Base-by-base conservation (phyloP, 1,140 invertebrate genomes). In the Penaeus chinensis region DNA sequence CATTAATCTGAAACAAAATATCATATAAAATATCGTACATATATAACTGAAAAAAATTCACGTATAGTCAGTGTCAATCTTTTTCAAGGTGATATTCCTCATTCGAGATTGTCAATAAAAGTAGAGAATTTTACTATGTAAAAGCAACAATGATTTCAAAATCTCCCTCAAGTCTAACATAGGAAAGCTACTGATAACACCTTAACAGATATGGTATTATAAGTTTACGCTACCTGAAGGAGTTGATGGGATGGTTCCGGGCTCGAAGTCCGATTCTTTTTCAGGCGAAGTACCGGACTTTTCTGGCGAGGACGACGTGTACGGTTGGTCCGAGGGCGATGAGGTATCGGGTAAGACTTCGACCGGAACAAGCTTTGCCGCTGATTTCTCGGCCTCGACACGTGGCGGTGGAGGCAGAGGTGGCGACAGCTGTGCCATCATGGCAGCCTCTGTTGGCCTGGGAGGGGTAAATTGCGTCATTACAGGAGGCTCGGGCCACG, bases 301-400 rank as follows among this genome's bases (percentile, higher is more conserved):
- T 32, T 87, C 85, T n/a, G 79, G 85, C 37, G 85, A 87, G 16
- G 85, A 77, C 54, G 85, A 87, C 77, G 85, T 87, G 81, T 77
- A 87, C 42, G 85, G 85, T 82, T 82, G 85, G 54, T 83, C 80
- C 20, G 85, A 87, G 71, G 85, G 85, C 65, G 80, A 87, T 54
- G 80, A 82, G 32, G 81, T 47, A 24, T 82, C 80, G 7, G 85
- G 80, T 24, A 63, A 18, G 1, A n/a, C 80, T 65, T 83, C 85
- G 22, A 66, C 71, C 16, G 85, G 85, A 61, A 63, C 85, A 47
- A 13, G 60, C 27, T 32, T 87, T 27, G 22, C 37, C 71, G 54
- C 8, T 60, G 60, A 47, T 37, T 37, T 19, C 27, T 19, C 19
- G 27, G 62, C 79, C n/a, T 74, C 71, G 24, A 27, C 24, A 20